Base-by-base conservation (phyloP, 2,888 invertebrate species). In the Synergus umbraculus region DNA sequence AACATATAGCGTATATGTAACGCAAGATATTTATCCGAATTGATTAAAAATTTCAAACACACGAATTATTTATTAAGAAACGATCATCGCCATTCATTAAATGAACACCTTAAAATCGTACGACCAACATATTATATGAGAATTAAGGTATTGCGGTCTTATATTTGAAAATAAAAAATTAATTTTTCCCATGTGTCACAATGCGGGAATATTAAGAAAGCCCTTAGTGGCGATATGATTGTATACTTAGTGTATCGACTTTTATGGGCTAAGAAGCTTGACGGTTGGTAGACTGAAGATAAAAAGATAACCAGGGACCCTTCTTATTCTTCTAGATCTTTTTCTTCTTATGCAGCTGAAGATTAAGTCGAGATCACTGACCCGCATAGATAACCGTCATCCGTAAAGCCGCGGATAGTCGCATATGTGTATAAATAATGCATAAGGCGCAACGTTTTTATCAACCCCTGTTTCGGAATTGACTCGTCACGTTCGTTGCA, bases 321-420 rank as follows among this genome's bases (percentile, higher is more conserved):
- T 87, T 88, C 86, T 85, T 82, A 73, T 73, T 73, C 73, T 73
- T 73, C 37, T 58, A 49, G 22, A 66, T 60, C 60, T 78, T 82
- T 84, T 82, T 83, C 79, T 82, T 85, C 83, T 77, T 81, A 80
- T 84, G 84, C 87, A 87, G 87, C 85, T 82, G 86, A 88, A 91
- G 91, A 91, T 92, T 91, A 91, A 89, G 89, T 86, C 85, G 86
- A 88, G 88, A 87, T 87, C 87, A 85, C 87, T 91, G 91, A 91
- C 91, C 91, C 91, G 86, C 87, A 87, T 87, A 90, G 92, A 91
- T 91, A 91, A 90, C 87, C 86, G 87, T 83, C 82, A 86, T 88
- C 87, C 87, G 84, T 81, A 86, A 89, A 89, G 86, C 86, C 88
- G 85, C 85, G 84, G 79, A 81, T 78, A 84, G 86, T 78, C 79